These are phyloP conservation scores for Vanacampus margaritifer DNA, from an alignment of 2,113 vertebrate genomes.

Conservation along the genomic window DNA sequence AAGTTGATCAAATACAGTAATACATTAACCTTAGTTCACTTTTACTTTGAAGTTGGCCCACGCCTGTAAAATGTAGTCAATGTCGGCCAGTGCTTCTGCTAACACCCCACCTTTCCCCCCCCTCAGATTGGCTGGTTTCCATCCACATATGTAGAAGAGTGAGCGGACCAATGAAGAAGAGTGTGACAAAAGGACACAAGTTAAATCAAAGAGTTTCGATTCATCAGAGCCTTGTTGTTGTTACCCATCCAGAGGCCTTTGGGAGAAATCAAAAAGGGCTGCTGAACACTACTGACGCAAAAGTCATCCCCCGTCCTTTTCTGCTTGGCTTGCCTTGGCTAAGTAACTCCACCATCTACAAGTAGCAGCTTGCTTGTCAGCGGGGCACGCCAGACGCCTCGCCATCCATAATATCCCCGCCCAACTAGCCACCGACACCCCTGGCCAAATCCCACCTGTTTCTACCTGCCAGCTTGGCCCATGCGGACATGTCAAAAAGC, in stretches of 20 bases:
- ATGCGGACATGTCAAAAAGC: slow-evolving; percentile 49
- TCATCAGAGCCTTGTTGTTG: slow-evolving; percentile 24
- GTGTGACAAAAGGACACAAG: too few relatives aligned
- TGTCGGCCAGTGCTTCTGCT: too few relatives aligned
- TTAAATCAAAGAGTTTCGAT: slow-evolving; percentile 13
- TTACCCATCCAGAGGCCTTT: slow-evolving; percentile 41
- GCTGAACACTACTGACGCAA: slow-evolving; percentile 10
- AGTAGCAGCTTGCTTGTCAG: slow-evolving; percentile 56
- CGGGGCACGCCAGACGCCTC: slow-evolving; percentile 31
- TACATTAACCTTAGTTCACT: too few relatives aligned
- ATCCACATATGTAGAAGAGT: slow-evolving; percentile 96
- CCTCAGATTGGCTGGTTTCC: slow-evolving; percentile 96
- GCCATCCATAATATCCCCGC: slow-evolving; percentile 47
- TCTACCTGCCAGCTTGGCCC: slow-evolving; percentile 33
- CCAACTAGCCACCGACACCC: slow-evolving; percentile 14
- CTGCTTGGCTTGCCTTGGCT: slow-evolving; percentile 36
- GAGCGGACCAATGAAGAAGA: slow-evolving; percentile 37
- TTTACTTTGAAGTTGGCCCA: too few relatives aligned
- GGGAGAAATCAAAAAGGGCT: slow-evolving; percentile 17
- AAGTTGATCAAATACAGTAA: too few relatives aligned
- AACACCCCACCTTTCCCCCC: background rate
- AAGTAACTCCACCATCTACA: slow-evolving; percentile 33
- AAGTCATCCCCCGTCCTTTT: slow-evolving; percentile 27
- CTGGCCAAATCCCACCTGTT: slow-evolving; percentile 59
- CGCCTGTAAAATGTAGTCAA: too few relatives aligned